A percentile compares a stretch with the other conserved stretches of the same genome.
phyloP scores from a whole-genome alignment of 2,888 invertebrate genomes.

The Leptodirus hochenwartii region DNA sequence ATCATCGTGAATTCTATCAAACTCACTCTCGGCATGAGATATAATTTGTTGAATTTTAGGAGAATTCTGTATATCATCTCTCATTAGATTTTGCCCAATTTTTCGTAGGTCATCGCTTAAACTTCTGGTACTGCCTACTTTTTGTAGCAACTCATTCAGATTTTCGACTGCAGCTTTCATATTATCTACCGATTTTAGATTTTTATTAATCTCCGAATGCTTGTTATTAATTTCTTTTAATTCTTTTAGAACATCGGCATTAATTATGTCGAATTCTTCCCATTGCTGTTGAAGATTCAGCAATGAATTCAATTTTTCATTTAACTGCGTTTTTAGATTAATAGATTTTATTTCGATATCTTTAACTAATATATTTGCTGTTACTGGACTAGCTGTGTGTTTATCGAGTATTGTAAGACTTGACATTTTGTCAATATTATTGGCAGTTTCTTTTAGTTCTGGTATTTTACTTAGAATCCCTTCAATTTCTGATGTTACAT shows the following conservation, averaged over 20 bases:
- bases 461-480: constrained; percentile 45
- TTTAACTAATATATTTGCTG: constrained; percentile 51
- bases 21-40: constrained; percentile 58
- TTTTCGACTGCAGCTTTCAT: constrained; percentile 30
- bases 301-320: constrained; percentile 44
- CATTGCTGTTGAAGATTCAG: constrained; percentile 57
- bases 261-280: constrained; percentile 57
- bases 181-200: constrained; percentile 29
- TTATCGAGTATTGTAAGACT: constrained; percentile 51
- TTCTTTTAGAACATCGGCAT: constrained; percentile 48
- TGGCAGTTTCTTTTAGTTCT: constrained; percentile 51
- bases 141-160: constrained; percentile 32
- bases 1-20: constrained; percentile 60
- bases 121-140: constrained; percentile 38
- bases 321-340: constrained; percentile 44
- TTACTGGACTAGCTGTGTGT: constrained; percentile 47
- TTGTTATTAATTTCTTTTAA: constrained; percentile 38
- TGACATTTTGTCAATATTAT: constrained; percentile 46
- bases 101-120: constrained; percentile 56
- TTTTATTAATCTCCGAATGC: constrained; percentile 36
- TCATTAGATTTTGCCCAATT: constrained; percentile 61
- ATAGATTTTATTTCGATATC: constrained; percentile 55
- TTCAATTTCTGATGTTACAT: constrained; percentile 50
- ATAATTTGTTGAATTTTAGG: constrained; percentile 64
- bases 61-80: constrained; percentile 64